phyloP scores from a whole-genome alignment of 2,888 invertebrate genomes.

The Syrista parreyssii region DNA sequence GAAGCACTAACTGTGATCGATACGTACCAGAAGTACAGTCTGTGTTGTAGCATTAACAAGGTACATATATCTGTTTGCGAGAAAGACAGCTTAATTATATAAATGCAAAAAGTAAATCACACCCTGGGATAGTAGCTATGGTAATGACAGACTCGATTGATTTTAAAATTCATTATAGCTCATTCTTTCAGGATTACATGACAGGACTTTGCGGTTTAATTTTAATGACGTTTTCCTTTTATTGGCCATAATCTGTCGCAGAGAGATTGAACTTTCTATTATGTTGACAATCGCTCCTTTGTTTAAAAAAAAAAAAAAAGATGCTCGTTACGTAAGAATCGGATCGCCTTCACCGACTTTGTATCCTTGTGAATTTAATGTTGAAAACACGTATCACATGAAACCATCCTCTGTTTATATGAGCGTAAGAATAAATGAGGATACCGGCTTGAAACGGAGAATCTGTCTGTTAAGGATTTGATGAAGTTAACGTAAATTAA shows the following conservation, averaged over 20 bases:
- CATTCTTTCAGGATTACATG: neutral
- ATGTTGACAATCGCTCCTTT: neutral
- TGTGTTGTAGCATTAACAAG: neutral
- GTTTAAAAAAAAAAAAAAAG: neutral
- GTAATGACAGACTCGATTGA: neutral
- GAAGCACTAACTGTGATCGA: neutral
- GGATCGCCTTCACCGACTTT: neutral
- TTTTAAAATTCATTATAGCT: neutral
- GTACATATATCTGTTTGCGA: neutral
- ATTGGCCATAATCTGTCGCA: neutral
- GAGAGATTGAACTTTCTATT: neutral
- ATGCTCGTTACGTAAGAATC: neutral
- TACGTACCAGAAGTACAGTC: neutral
- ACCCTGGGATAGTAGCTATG: neutral
- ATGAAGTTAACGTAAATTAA: constrained; percentile 38
- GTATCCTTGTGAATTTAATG: neutral
- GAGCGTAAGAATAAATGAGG: neutral
- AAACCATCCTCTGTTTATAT: neutral
- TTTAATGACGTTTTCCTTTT: neutral
- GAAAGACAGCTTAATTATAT: neutral
- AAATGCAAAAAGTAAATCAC: neutral
- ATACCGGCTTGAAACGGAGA: neutral
- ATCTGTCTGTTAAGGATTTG: constrained; percentile 14
- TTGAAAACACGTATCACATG: neutral
- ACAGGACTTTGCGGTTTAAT: neutral